Evolutionary conservation across 2,797 vertebrate genomes (phyloP).

Genomic region (Adelosebastes latens): DNA sequence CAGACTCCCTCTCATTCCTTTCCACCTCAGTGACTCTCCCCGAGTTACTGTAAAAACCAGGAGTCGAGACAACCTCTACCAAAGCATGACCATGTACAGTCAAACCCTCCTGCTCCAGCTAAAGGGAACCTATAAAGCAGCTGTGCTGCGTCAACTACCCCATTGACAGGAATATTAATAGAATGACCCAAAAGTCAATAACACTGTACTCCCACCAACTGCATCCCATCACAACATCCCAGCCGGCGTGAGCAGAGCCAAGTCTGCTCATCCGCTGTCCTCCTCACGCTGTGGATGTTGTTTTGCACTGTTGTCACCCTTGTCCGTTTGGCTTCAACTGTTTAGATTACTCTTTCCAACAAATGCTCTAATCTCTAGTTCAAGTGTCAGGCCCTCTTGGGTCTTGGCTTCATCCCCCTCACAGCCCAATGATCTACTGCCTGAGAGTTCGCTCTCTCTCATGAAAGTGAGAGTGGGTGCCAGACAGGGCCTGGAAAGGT

Average conservation of each 20-base stretch:
- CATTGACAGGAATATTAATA: slow-evolving; percentile 55
- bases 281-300: not conserved
- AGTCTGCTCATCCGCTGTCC: not conserved
- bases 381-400: not conserved
- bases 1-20: slow-evolving; percentile 61
- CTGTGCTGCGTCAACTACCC: slow-evolving; percentile 6
- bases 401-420: not conserved
- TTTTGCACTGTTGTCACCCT: slow-evolving; percentile 1
- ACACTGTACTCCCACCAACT: slow-evolving; percentile 14
- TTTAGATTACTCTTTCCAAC: slow-evolving; percentile 21
- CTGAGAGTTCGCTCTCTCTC: not conserved
- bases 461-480: not conserved
- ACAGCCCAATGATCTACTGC: not conserved
- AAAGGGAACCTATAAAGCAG: slow-evolving; percentile 22
- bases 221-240: slow-evolving; percentile 15
- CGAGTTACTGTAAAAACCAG: slow-evolving; percentile 36
- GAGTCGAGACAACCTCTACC: slow-evolving; percentile 24
- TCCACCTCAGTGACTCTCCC: slow-evolving; percentile 39
- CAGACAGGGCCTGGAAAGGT: slow-evolving; percentile 20
- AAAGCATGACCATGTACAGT: slow-evolving; percentile 49
- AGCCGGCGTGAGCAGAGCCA: not conserved
- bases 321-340: not conserved
- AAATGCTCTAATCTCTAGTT: slow-evolving; percentile 2
- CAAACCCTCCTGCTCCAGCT: slow-evolving; percentile 24
- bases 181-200: slow-evolving; percentile 45